Evolutionary conservation across 64 coral and sea anemone species (phyloP).

Genomic region (Acropora yongei): DNA sequence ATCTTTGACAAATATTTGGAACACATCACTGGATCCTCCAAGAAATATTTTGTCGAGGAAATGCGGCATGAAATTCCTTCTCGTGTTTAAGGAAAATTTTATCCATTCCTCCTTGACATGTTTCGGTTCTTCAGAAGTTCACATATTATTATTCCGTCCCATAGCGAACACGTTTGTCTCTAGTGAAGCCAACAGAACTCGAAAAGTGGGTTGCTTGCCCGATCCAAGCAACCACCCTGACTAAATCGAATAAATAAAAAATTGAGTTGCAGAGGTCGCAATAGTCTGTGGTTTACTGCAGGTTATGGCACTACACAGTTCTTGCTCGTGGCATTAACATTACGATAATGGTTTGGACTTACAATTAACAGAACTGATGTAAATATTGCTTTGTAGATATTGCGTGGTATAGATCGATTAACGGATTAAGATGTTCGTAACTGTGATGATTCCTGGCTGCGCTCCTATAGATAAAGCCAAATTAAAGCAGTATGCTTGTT

Average conservation of each 20-base stretch:
- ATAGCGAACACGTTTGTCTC: not conserved
- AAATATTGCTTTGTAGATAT: not conserved
- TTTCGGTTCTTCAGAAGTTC: not conserved
- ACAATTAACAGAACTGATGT: too few species aligned
- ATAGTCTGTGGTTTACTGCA: conserved; percentile 6
- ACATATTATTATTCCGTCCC: not conserved
- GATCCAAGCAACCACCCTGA: conserved; percentile 8
- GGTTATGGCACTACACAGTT: not conserved
- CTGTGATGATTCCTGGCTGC: too few species aligned
- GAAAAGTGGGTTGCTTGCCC: not conserved
- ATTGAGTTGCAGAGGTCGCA: conserved; percentile 44
- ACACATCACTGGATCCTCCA: conserved; percentile 6
- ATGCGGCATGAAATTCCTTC: conserved; percentile 15
- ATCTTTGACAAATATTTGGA: not conserved
- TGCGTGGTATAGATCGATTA: not conserved
- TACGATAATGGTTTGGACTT: too few species aligned
- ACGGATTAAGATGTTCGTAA: too few species aligned
- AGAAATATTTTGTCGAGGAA: not conserved
- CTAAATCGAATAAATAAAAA: conserved; percentile 33
- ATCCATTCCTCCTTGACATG: conserved; percentile 41
- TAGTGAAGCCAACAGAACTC: not conserved
- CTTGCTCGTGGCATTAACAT: not conserved
- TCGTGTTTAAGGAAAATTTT: not conserved
- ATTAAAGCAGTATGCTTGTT: too few species aligned
- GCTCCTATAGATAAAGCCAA: too few species aligned